Base-by-base conservation (phyloP, 2,797 vertebrate species). In the Carapus acus region DNA sequence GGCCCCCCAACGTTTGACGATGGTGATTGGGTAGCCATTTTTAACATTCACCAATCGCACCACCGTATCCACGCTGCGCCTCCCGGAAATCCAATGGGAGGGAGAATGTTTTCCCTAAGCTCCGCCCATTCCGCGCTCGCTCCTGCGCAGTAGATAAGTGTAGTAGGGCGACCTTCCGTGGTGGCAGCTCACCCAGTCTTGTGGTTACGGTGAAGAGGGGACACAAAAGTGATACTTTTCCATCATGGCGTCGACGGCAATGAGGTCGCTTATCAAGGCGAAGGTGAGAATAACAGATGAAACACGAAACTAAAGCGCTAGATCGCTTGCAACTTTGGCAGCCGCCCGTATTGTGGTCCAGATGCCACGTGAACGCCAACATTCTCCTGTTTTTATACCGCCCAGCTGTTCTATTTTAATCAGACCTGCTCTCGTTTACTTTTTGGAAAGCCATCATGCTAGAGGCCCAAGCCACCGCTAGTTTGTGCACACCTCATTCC, bases 231-330 rank as follows among this genome's bases (percentile, higher is more conserved):
- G 24, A 27, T 9, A 38, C 9, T 45, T 37, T 19, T 69, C 33
- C 56, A 77, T 37, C 49, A 90, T 88, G 87, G 87, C 87, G 47
- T 71, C 86, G 47, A 60, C 74, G 48, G 74, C 79, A 54, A 70
- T 86, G 59, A 79, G 81, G 77, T 83, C 82, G 19, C 57, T 75
- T 31, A 36, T 86, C 17, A 86, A 77, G 56, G 76, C 72, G 24
- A 83, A 83, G 86, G 87, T 88, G 83, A 80, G 77, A 37, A 24
- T 37, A 29, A 6, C 19, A 15, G 8, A 36, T n/a, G 14, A 15
- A 36, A n/a, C n/a, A n/a, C n/a, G n/a, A n/a, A n/a, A n/a, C n/a
- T 27, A 27, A 5, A 27, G 5, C 24, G 24, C 9, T 27, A 4
- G 9, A 27, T 33, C 3, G 3, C 6, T 36, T 36, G 2, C 24